phyloP scores from a whole-genome alignment of 2,797 vertebrate genomes.

The Peromyscus eremicus region DNA sequence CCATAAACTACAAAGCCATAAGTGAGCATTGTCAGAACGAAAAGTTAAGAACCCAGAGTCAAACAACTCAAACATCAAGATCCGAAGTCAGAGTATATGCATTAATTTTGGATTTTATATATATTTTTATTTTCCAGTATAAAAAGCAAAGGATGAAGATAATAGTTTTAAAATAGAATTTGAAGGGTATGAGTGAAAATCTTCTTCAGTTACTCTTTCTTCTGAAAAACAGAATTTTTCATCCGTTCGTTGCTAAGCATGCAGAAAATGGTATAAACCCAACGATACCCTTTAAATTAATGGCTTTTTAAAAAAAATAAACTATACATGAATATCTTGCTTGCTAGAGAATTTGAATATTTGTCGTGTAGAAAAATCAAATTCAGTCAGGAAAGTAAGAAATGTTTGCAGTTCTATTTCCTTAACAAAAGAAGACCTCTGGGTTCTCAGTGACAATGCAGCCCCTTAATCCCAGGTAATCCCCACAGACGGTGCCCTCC shows the following conservation, averaged over 20 bases:
- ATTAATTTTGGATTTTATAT: background rate
- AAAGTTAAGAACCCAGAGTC: background rate
- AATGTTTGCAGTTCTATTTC: slow-evolving; percentile 36
- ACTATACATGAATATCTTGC: slow-evolving; percentile 6
- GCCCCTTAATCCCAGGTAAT: slow-evolving; percentile 13
- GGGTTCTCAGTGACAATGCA: slow-evolving; percentile 43
- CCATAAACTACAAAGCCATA: slow-evolving; percentile 43
- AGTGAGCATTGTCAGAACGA: background rate
- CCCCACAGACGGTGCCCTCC: background rate
- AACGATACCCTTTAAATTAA: slow-evolving; percentile 55
- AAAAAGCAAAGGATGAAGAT: slow-evolving; percentile 30
- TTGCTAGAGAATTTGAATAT: slow-evolving; percentile 52
- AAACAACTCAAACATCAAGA: background rate
- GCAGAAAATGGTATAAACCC: slow-evolving; percentile 22
- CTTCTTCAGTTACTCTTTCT: background rate
- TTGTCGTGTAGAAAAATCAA: slow-evolving; percentile 66
- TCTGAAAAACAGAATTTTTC: slow-evolving; percentile 15
- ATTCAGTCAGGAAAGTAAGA: slow-evolving; percentile 58
- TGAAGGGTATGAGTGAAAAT: background rate
- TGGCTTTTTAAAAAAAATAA: background rate
- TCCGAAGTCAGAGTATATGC: background rate
- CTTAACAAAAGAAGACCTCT: slow-evolving; percentile 55
- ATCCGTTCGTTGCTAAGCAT: slow-evolving; percentile 20
- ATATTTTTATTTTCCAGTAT: slow-evolving; percentile 21
- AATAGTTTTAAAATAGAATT: slow-evolving; percentile 20